These are phyloP conservation scores for Rhogogaster chlorosoma DNA, from an alignment of 2,888 invertebrate species.

Conservation along the genomic window DNA sequence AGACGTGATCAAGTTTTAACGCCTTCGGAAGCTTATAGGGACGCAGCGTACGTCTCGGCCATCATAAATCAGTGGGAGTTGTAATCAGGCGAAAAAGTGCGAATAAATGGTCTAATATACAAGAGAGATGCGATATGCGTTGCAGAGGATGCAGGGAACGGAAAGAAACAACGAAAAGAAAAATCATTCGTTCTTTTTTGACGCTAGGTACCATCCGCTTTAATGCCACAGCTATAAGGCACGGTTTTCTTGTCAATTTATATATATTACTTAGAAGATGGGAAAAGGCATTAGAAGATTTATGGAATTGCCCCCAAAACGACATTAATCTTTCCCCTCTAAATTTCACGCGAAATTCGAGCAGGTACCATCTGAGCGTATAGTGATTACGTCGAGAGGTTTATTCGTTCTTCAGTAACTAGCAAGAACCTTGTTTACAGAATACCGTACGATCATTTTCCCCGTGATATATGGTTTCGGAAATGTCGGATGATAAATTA, in stretches of 20 bases:
- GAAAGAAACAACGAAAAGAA: not conserved
- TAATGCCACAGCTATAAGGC: not conserved
- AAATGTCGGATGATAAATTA: not conserved
- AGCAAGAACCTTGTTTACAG: not conserved
- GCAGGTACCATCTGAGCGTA: not conserved
- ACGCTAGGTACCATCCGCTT: not conserved
- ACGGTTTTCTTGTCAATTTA: not conserved
- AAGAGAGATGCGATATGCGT: not conserved
- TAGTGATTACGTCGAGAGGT: not conserved
- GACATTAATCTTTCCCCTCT: not conserved
- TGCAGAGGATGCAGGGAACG: not conserved
- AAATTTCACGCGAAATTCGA: not conserved
- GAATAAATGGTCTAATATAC: not conserved
- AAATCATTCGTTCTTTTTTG: not conserved
- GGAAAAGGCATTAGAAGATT: not conserved
- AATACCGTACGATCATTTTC: not conserved
- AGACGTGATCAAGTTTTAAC: slow-evolving; percentile 7
- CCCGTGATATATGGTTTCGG: not conserved
- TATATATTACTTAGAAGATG: not conserved
- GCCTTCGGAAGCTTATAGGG: not conserved
- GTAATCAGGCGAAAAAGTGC: not conserved
- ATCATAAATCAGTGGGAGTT: not conserved
- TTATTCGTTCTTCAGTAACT: not conserved
- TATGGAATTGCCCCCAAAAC: not conserved
- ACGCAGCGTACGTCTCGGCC: not conserved